Evolutionary conservation across 2,113 vertebrate genomes (phyloP).

Genomic region (Vulpes lagopus): DNA sequence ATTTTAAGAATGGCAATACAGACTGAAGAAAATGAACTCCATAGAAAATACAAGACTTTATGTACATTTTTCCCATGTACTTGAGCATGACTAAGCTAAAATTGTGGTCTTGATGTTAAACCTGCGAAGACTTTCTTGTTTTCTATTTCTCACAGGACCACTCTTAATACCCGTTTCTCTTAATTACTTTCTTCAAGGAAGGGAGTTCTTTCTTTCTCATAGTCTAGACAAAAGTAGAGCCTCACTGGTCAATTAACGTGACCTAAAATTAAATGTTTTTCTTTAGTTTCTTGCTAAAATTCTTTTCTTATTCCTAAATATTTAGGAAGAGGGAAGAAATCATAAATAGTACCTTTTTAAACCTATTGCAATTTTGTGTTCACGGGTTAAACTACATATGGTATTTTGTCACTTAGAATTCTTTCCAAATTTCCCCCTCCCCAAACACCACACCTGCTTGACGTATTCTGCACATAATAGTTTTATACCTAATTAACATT

Average conservation of each 20-base stretch:
- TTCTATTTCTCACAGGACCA: not conserved
- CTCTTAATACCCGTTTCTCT: not conserved
- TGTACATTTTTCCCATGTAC: not conserved
- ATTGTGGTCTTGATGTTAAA: conserved; percentile 42
- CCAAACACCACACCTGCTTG: not conserved
- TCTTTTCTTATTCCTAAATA: conserved; percentile 39
- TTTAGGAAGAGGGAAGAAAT: not conserved
- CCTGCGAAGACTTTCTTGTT: not conserved
- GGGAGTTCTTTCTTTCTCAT: not conserved
- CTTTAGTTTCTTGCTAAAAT: conserved; percentile 25
- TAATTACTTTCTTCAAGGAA: conserved; percentile 8
- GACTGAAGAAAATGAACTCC: conserved; percentile 39
- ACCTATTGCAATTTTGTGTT: not conserved
- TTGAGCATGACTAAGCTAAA: conserved; percentile 22
- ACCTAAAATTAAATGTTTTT: not conserved
- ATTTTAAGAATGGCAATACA: not conserved
- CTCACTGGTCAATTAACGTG: conserved; percentile 31
- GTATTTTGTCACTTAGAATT: not conserved
- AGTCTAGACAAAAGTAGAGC: not conserved
- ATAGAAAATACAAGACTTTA: conserved; percentile 34
- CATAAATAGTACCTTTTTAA: not conserved
- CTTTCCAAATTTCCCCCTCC: not conserved
- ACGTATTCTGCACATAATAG: not conserved
- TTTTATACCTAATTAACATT: not conserved
- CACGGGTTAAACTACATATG: not conserved